These are phyloP conservation scores for Ichneumoninae sp. DNA, from an alignment of 2,888 invertebrate species.

Conservation along the genomic window DNA sequence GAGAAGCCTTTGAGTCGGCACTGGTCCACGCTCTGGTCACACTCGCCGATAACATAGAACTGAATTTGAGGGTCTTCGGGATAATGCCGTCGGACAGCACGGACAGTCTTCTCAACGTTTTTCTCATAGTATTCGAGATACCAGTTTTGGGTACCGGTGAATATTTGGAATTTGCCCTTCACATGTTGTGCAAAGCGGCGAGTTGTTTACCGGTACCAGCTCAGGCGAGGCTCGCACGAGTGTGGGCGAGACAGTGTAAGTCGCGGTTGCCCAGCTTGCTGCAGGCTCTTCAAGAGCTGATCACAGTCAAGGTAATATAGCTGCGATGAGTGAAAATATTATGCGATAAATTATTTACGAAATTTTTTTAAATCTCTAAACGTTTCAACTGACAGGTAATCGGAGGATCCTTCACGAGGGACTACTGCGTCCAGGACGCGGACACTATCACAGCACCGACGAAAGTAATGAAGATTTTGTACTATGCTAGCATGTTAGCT, in stretches of 20 bases:
- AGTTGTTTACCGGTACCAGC: slow-evolving; percentile 89
- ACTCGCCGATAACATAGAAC: slow-evolving; percentile 89
- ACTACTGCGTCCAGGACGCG: slow-evolving; percentile 93
- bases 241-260: slow-evolving; percentile 91
- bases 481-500: slow-evolving; percentile 94
- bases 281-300: slow-evolving; percentile 93
- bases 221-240: slow-evolving; percentile 92
- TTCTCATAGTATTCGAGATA: slow-evolving; percentile 92
- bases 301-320: slow-evolving; percentile 89
- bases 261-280: slow-evolving; percentile 88
- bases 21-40: slow-evolving; percentile 91
- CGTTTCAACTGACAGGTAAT: slow-evolving; percentile 86
- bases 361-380: background rate
- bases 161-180: slow-evolving; percentile 93
- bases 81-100: slow-evolving; percentile 86
- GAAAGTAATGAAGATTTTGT: slow-evolving; percentile 95
- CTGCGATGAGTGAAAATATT: background rate
- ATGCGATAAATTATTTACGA: background rate
- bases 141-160: slow-evolving; percentile 91
- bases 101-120: slow-evolving; percentile 86
- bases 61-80: slow-evolving; percentile 88
- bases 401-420: slow-evolving; percentile 89
- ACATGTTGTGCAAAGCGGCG: slow-evolving; percentile 91
- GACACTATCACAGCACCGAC: slow-evolving; percentile 93
- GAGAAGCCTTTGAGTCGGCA: slow-evolving; percentile 87